Percentiles rank a stretch among this genome's conserved stretches.
These are phyloP conservation scores for Aphyosemion australe DNA, from an alignment of 2,113 vertebrate species.

Conservation along the genomic window DNA sequence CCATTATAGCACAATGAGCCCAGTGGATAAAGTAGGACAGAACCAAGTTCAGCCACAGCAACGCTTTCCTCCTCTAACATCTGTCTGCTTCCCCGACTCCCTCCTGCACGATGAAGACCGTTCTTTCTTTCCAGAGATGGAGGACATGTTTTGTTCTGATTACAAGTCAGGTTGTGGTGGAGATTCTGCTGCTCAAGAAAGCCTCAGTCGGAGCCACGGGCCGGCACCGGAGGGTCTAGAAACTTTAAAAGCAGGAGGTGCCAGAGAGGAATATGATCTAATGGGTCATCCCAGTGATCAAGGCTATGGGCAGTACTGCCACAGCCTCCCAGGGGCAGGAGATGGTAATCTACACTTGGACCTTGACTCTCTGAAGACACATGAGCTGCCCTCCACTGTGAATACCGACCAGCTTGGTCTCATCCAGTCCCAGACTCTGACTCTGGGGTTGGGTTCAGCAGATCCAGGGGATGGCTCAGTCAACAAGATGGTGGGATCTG, in stretches of 20 bases:
- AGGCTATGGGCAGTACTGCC: slow-evolving; percentile 77
- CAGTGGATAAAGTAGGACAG: slow-evolving; percentile 72
- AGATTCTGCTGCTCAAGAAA: slow-evolving; percentile 71
- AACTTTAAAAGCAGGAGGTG: slow-evolving; percentile 63
- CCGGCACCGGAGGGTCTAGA: slow-evolving; percentile 66
- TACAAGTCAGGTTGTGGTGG: slow-evolving; percentile 82
- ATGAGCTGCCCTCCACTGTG: slow-evolving; percentile 89
- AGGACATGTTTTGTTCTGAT: slow-evolving; percentile 91
- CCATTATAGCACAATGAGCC: slow-evolving; percentile 81
- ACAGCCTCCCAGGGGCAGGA: slow-evolving; percentile 70
- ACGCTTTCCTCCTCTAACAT: slow-evolving; percentile 85
- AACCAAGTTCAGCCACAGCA: slow-evolving; percentile 76
- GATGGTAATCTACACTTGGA: slow-evolving; percentile 77
- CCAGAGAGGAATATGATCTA: slow-evolving; percentile 78
- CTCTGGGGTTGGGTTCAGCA: slow-evolving; percentile 61
- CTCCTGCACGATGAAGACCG: slow-evolving; percentile 87
- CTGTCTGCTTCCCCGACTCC: slow-evolving; percentile 92
- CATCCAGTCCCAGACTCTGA: slow-evolving; percentile 83
- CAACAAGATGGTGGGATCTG: slow-evolving; percentile 71
- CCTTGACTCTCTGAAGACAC: slow-evolving; percentile 82
- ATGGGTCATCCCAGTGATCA: slow-evolving; percentile 79
- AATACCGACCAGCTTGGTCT: slow-evolving; percentile 90
- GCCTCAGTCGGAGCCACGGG: slow-evolving; percentile 59
- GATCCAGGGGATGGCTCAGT: slow-evolving; percentile 55
- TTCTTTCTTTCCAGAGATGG: slow-evolving; percentile 92